Evolutionary conservation across 2,797 vertebrate genomes (phyloP).

Genomic region (Alauda arvensis): DNA sequence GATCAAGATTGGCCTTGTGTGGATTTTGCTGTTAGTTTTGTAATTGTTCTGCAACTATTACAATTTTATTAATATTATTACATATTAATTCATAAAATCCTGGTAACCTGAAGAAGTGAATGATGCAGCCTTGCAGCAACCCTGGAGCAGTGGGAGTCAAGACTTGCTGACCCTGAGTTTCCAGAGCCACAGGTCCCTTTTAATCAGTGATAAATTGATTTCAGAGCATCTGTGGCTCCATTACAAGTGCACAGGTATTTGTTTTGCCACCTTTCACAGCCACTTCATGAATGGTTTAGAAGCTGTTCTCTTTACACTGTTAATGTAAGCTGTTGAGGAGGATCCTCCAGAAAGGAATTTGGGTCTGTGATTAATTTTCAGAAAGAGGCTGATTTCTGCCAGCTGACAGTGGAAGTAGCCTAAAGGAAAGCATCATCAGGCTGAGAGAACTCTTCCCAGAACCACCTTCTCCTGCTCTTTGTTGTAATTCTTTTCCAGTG

Average conservation of each 20-base stretch:
- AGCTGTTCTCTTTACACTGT: neutral
- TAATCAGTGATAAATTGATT: neutral
- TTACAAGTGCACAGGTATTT: neutral
- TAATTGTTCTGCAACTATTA: neutral
- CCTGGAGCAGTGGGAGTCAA: neutral
- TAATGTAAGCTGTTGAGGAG: neutral
- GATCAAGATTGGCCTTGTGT: neutral
- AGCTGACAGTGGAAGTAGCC: neutral
- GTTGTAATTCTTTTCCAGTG: neutral
- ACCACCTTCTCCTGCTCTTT: neutral
- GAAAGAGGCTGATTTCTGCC: neutral
- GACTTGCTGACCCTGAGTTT: neutral
- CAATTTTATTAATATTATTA: neutral
- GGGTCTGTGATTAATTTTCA: neutral
- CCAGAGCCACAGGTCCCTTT: neutral
- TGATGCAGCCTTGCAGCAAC: neutral
- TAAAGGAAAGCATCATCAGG: neutral
- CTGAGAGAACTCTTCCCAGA: neutral
- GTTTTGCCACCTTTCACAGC: neutral
- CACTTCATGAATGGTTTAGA: neutral
- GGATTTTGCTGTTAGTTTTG: neutral
- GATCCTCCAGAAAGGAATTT: neutral
- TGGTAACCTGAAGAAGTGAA: neutral
- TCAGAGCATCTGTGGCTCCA: neutral
- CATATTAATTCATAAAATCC: neutral